These are phyloP conservation scores for Drosophila saltans DNA, from an alignment of 1,140 invertebrate genomes.

Conservation along the genomic window DNA sequence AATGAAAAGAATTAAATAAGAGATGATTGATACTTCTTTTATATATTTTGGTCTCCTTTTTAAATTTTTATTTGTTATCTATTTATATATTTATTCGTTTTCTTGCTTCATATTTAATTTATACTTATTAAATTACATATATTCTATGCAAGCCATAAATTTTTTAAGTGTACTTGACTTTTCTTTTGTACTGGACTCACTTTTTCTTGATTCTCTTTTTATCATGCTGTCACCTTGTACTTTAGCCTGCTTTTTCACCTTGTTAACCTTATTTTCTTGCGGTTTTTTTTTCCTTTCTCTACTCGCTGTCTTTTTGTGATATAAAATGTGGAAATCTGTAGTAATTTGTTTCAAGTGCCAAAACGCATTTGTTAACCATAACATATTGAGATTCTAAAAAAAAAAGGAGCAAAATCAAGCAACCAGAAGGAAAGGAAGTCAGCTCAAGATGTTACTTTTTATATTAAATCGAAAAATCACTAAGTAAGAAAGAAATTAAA, in stretches of 20 bases:
- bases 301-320: constrained; percentile 21
- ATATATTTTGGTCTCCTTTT: no score
- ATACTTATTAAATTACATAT: no score
- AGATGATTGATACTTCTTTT: no score
- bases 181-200: constrained; percentile 10
- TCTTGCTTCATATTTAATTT: no score
- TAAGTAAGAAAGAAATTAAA: constrained; percentile 42
- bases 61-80: no score
- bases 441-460: background rate
- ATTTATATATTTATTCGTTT: no score
- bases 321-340: constrained; percentile 67
- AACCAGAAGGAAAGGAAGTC: no score
- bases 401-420: background rate
- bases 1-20: no score
- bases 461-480: constrained; percentile 9
- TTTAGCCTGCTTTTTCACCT: constrained; percentile 70
- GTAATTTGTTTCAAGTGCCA: constrained; percentile 58
- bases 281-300: constrained; percentile 51
- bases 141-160: background rate
- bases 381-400: constrained; percentile 6
- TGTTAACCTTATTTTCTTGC: constrained; percentile 77
- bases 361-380: constrained; percentile 47
- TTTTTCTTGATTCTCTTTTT: constrained; percentile 31
- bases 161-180: background rate
- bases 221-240: constrained; percentile 53